These are phyloP conservation scores for Chiloscyllium plagiosum DNA, from an alignment of 2,113 vertebrate species.

Conservation along the genomic window DNA sequence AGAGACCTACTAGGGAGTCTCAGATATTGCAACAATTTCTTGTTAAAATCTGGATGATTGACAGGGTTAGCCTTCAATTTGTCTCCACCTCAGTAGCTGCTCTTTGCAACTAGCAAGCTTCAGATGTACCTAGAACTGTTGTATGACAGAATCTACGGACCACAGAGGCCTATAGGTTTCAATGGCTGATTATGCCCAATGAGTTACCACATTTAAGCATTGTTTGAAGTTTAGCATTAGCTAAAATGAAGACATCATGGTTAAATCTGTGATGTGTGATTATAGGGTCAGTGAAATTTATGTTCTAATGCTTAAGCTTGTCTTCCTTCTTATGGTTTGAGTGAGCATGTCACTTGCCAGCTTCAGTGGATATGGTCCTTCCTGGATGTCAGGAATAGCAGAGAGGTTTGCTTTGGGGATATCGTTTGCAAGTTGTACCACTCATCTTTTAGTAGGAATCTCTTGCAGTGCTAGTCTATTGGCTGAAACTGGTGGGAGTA, in stretches of 20 bases:
- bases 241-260: background rate
- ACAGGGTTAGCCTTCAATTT: background rate
- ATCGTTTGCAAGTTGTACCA: background rate
- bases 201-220: background rate
- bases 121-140: background rate
- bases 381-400: background rate
- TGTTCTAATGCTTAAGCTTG: background rate
- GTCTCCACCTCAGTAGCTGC: background rate
- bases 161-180: background rate
- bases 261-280: background rate
- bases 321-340: background rate
- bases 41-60: background rate
- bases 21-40: background rate
- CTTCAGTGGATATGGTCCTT: background rate
- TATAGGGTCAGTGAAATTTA: background rate
- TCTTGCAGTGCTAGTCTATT: background rate
- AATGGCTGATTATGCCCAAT: background rate
- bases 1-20: background rate
- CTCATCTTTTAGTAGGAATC: background rate
- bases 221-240: background rate
- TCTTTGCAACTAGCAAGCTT: background rate
- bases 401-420: background rate
- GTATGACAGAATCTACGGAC: background rate
- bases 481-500: background rate
- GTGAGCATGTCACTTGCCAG: background rate